A percentile compares a stretch with the other conserved stretches of the same genome.
Conservation (phyloP, 30 jellyfish, hydroid and myxozoan species). For the Pseudorhiza aurosa region DNA sequence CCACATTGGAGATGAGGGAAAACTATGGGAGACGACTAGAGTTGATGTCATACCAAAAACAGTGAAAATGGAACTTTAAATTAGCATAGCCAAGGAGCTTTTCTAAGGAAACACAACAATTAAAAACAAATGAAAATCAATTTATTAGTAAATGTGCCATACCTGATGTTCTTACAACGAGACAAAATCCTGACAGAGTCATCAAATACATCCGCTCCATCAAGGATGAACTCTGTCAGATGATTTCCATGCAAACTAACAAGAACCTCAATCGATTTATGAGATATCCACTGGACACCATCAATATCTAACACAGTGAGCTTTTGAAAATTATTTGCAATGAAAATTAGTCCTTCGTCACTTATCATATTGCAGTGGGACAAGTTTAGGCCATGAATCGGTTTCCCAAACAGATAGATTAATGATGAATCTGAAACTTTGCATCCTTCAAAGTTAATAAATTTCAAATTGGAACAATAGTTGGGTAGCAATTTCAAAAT, state of each 20-base stretch:
- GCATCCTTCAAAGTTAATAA: conserved; percentile 77
- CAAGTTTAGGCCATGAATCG: conserved; percentile 47
- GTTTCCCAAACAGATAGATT: conserved; percentile 62
- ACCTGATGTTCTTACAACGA: conserved; percentile 66
- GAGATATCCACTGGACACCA: conserved; percentile 91
- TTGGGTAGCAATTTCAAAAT: conserved; percentile 24
- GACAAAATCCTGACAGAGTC: conserved; percentile 54
- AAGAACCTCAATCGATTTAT: conserved; percentile 58
- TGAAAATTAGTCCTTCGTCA: conserved; percentile 83
- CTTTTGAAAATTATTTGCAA: conserved; percentile 68
- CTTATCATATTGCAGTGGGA: conserved; percentile 78
- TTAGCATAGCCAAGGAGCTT: too few species aligned
- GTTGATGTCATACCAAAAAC: too few species aligned
- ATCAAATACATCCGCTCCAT: conserved; percentile 87
- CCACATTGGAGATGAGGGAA: too few species aligned
- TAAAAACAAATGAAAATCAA: too few species aligned
- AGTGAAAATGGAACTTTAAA: too few species aligned
- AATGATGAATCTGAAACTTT: conserved; percentile 69
- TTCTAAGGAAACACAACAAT: too few species aligned
- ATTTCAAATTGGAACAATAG: conserved; percentile 37
- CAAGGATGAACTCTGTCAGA: conserved; percentile 65
- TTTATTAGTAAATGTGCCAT: too few species aligned
- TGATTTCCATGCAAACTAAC: conserved; percentile 32
- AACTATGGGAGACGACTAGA: too few species aligned
- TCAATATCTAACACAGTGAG: conserved; percentile 63